Evolutionary conservation across 1,140 invertebrate genomes (phyloP).

Genomic region (Phymastichus coffea): DNA sequence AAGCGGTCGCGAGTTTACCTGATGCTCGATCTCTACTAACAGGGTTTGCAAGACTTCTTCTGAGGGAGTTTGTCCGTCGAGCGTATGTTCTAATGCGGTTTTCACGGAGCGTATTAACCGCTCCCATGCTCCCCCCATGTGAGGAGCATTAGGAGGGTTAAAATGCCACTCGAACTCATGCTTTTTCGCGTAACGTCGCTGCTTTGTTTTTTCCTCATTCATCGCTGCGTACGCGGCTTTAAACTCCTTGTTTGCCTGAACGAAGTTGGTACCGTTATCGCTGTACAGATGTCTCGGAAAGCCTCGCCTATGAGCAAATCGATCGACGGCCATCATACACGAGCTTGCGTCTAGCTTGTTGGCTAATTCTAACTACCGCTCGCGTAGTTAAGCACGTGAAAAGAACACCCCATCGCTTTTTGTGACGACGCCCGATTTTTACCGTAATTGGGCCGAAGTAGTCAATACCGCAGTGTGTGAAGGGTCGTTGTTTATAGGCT

Average conservation of each 20-base stretch:
- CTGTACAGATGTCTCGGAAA: constrained; percentile 19
- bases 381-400: constrained; percentile 36
- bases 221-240: not conserved
- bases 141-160: constrained; percentile 5
- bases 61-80: not conserved
- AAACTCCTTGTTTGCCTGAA: not conserved
- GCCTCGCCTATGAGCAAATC: constrained; percentile 33
- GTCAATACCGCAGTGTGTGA: constrained; percentile 39
- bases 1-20: constrained; percentile 32
- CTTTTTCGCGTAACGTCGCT: no score
- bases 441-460: constrained; percentile 41
- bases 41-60: constrained; percentile 3
- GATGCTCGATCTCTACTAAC: constrained; percentile 4
- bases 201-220: not conserved
- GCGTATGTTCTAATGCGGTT: not conserved
- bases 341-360: constrained; percentile 29
- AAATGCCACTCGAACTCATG: constrained; percentile 15
- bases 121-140: constrained; percentile 24
- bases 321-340: constrained; percentile 31
- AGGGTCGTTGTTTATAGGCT: constrained; percentile 27
- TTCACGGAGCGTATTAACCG: constrained; percentile 5
- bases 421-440: constrained; percentile 28
- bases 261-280: constrained; percentile 41
- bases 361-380: constrained; percentile 36
- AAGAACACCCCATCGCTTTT: constrained; percentile 45